Evolutionary conservation across 2,888 invertebrate genomes (phyloP), one percentile per base, ranked within the genome.

Genomic region (Aproaerema taeniolella): DNA sequence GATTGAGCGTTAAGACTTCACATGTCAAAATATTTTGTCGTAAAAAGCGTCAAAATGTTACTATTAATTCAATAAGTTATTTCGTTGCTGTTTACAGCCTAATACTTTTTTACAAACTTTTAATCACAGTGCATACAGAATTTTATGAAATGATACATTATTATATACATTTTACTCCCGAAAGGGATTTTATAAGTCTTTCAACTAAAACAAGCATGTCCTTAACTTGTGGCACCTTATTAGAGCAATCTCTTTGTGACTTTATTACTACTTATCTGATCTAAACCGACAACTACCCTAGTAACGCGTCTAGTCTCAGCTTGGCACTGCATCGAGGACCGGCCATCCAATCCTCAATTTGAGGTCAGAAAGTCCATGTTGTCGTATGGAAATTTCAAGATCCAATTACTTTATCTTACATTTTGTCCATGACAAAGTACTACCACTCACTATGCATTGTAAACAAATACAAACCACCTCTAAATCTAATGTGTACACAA

Each of bases 1-100:
- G 8, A 30, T 39, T 38, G 40, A 40, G 37, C 43, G 38, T 28
- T 14, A 25, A 26, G 29, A 39, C n/a, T 33, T 26, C 12, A 20
- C 20, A 20, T 20, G 20, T 37, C 8, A 8, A 36, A 31, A 31
- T 14, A 20, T 29, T 35, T 13, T 26, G 25, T 16, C 20, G 16
- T 37, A 12, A 30, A 28, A 10, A 26, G 35, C 16, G 3, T 37
- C n/a, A 20, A 41, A 41, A 38, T 30, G 15, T 39, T 37, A 17
- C 20, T 25, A 31, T 14, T 35, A 44, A n/a, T n/a, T n/a, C n/a
- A n/a, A 38, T 35, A 38, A 55, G 51, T 45, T 54, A 53, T 55
- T 45, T 77, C 74, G 71, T 74, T 75, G 80, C 77, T 78, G 75
- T 79, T 76, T 77, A 79, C 79, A 80, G 77, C 77, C 72, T 65